phyloP scores from a whole-genome alignment of 2,888 invertebrate genomes.

The Halictus ligatus region DNA sequence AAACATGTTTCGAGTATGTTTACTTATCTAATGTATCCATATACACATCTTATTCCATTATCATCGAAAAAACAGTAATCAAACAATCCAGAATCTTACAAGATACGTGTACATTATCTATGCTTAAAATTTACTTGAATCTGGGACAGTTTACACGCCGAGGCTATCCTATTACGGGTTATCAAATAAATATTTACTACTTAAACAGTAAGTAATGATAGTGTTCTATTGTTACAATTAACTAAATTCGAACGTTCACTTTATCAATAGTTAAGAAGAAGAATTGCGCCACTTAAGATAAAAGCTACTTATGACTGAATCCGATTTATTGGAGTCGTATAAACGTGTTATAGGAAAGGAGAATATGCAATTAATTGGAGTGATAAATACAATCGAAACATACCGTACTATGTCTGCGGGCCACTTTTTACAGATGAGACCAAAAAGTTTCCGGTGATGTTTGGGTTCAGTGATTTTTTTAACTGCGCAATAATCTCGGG shows the following conservation, averaged over 20 bases:
- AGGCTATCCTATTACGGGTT: background rate
- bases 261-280: background rate
- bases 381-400: background rate
- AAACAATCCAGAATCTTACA: background rate
- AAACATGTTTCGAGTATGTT: background rate
- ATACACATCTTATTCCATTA: background rate
- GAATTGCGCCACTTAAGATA: background rate
- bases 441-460: slow-evolving; percentile 44
- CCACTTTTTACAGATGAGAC: slow-evolving; percentile 52
- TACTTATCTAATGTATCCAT: background rate
- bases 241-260: background rate
- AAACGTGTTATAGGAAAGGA: background rate
- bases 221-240: background rate
- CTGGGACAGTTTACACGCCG: background rate
- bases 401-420: slow-evolving; percentile 52
- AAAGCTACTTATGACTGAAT: background rate
- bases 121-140: background rate
- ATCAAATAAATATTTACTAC: slow-evolving; percentile 2
- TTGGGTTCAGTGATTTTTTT: slow-evolving; percentile 62
- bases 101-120: background rate
- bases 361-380: background rate
- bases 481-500: slow-evolving; percentile 81
- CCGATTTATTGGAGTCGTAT: background rate
- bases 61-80: background rate
- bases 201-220: background rate